phyloP scores from a whole-genome alignment of 2,113 vertebrate species.

The Hemiscyllium ocellatum region DNA sequence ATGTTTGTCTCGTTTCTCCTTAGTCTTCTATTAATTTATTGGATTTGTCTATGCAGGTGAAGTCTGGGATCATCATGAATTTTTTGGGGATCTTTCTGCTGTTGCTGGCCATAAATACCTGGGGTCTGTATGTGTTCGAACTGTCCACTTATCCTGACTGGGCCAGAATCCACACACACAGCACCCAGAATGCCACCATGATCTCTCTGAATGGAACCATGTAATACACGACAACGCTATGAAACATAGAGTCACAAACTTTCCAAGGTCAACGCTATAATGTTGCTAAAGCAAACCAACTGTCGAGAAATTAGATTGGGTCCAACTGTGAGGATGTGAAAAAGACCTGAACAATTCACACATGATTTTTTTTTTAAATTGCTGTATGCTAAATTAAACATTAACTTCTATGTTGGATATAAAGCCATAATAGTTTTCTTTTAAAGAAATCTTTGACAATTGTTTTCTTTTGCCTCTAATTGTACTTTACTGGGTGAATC shows the following conservation, averaged over 20 bases:
- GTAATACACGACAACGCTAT: neutral
- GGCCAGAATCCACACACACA: slow-evolving; percentile 55
- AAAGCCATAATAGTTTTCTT: neutral
- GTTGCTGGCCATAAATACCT: slow-evolving; percentile 87
- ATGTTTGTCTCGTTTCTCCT: neutral
- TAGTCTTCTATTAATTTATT: neutral
- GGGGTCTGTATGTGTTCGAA: slow-evolving; percentile 80
- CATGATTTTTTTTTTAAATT: neutral
- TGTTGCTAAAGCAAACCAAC: neutral
- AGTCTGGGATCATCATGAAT: slow-evolving; percentile 88
- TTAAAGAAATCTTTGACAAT: neutral
- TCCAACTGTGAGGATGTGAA: neutral
- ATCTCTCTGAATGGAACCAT: slow-evolving; percentile 39
- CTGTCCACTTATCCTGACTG: slow-evolving; percentile 78
- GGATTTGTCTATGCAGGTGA: slow-evolving; percentile 65
- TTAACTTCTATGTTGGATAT: neutral
- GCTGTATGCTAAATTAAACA: neutral
- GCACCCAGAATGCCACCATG: slow-evolving; percentile 53
- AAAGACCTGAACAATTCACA: slow-evolving; percentile 3
- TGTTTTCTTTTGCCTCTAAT: neutral
- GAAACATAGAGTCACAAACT: neutral
- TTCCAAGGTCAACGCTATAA: neutral
- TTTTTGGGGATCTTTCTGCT: slow-evolving; percentile 80
- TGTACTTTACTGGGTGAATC: neutral
- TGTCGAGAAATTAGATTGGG: neutral